phyloP scores from a whole-genome alignment of 2,113 vertebrate species.

The Gavia stellata region DNA sequence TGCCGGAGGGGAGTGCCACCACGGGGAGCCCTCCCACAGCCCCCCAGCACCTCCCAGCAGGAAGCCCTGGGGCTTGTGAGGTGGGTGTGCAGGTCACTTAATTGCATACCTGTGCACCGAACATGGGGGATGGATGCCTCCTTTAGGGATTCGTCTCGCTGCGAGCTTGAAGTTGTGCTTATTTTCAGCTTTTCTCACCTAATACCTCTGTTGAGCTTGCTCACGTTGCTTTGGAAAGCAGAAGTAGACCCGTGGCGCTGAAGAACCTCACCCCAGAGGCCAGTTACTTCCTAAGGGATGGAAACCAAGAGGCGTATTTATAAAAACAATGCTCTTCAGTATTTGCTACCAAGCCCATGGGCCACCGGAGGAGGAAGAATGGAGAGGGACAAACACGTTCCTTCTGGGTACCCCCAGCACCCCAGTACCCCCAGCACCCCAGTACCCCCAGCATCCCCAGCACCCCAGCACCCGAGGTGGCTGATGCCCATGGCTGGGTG shows the following conservation, averaged over 20 bases:
- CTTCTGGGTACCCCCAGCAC: background rate
- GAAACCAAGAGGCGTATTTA: slow-evolving; percentile 61
- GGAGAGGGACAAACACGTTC: background rate
- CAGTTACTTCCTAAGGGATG: slow-evolving; percentile 75
- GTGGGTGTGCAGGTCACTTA: background rate
- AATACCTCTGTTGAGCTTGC: background rate
- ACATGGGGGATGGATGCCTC: background rate
- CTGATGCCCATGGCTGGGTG: rapidly evolving
- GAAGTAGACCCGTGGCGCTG: background rate
- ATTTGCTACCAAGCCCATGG: background rate
- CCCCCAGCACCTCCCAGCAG: background rate
- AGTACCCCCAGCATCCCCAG: background rate
- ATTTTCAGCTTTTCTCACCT: slow-evolving; percentile 28
- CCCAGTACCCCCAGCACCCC: background rate
- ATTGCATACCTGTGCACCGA: background rate
- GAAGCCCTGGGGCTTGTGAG: background rate
- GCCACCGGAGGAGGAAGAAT: background rate
- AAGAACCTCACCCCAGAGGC: slow-evolving; percentile 16
- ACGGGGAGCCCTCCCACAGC: background rate
- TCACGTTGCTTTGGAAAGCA: background rate
- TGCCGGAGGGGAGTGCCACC: background rate
- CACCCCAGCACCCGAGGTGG: background rate
- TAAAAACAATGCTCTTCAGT: background rate
- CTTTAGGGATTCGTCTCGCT: slow-evolving; percentile 51
- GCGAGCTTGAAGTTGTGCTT: slow-evolving; percentile 37